These are phyloP conservation scores for Drosophila fungiperda DNA, from an alignment of 2,888 invertebrate species.

Conservation along the genomic window DNA sequence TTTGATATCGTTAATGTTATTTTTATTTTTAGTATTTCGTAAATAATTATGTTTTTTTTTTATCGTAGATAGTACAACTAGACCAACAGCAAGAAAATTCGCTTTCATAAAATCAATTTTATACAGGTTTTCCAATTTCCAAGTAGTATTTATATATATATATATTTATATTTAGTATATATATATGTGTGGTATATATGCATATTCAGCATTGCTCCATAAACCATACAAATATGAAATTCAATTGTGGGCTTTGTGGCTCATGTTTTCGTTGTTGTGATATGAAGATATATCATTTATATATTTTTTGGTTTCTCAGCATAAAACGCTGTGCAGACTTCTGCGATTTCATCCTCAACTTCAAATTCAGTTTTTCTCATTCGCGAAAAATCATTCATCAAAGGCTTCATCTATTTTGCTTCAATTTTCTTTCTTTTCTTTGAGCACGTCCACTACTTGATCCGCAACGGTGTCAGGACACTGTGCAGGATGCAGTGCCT, in stretches of 20 bases:
- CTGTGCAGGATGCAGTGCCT: conserved; percentile 84
- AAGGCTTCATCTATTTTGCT: conserved; percentile 7
- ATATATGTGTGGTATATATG: conserved; percentile 17
- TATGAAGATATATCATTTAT: conserved; percentile 61
- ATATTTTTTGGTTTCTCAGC: conserved; percentile 58
- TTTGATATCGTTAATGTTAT: conserved; percentile 66
- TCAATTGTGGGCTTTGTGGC: conserved; percentile 59
- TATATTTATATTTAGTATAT: conserved; percentile 21
- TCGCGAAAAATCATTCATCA: conserved; percentile 55
- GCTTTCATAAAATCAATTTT: conserved; percentile 71
- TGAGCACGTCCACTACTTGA: conserved; percentile 75
- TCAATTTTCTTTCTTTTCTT: conserved; percentile 25
- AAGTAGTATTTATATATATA: conserved; percentile 36
- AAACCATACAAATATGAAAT: conserved; percentile 40
- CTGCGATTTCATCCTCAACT: conserved; percentile 31
- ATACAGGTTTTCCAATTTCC: conserved; percentile 60
- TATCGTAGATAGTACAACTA: conserved; percentile 70
- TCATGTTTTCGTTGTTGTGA: conserved; percentile 35
- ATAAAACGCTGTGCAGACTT: conserved; percentile 75
- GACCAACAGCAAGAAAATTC: conserved; percentile 81
- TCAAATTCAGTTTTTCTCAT: conserved; percentile 43
- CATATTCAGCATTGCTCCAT: conserved; percentile 27
- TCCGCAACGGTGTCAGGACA: conserved; percentile 81
- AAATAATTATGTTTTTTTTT: conserved; percentile 29
- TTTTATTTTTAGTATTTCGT: conserved; percentile 58